phyloP scores from a whole-genome alignment of 2,797 vertebrate genomes.

The Caiman crocodilus region DNA sequence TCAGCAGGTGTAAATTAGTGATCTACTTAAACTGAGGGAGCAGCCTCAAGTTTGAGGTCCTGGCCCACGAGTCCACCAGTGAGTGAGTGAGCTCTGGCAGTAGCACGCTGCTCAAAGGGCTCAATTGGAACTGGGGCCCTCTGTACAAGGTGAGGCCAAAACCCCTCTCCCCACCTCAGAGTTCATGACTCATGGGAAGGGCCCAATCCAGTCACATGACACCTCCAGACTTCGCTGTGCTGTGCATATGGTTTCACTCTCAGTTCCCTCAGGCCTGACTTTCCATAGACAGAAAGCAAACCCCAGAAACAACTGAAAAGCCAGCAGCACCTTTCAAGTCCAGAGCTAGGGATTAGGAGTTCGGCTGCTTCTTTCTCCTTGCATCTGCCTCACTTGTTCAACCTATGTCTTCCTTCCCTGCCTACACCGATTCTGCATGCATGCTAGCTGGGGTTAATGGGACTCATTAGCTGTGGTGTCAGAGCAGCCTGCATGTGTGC shows the following conservation, averaged over 20 bases:
- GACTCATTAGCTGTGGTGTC: too few species aligned
- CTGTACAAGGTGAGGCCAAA: neutral
- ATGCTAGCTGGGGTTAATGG: too few species aligned
- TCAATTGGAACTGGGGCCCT: neutral
- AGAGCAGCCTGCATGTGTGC: neutral
- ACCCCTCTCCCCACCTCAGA: neutral
- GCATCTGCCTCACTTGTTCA: neutral
- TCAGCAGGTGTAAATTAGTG: neutral
- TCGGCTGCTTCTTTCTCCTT: neutral
- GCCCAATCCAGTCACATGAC: neutral
- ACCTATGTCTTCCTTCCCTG: neutral
- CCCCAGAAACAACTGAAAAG: neutral
- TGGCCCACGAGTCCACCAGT: neutral
- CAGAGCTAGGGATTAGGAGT: too few species aligned
- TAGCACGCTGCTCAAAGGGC: neutral
- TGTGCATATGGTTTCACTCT: neutral
- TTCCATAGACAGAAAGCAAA: neutral
- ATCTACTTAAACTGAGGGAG: neutral
- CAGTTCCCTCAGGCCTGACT: neutral
- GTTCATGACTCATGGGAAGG: neutral
- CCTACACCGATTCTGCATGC: too few species aligned
- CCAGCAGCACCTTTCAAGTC: neutral
- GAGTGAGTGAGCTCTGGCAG: too few species aligned
- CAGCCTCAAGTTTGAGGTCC: neutral
- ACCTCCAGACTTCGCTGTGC: neutral